phyloP scores from a whole-genome alignment of 2,888 invertebrate species.

The Hydrotaea cyrtoneurina region DNA sequence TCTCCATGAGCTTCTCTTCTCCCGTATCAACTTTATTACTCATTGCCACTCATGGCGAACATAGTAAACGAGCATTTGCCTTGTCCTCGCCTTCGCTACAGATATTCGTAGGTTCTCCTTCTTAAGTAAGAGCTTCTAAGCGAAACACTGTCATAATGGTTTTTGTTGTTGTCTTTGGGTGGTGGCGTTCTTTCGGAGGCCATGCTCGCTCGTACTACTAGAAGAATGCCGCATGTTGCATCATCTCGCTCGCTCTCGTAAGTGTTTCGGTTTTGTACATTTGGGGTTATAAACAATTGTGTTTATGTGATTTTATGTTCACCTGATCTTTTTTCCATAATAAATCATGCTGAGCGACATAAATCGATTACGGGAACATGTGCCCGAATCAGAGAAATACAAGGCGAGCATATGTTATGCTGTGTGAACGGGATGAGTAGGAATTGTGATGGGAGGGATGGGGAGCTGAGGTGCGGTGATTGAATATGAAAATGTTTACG shows the following conservation, averaged over 20 bases:
- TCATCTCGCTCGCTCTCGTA: not conserved
- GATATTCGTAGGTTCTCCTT: slow-evolving; percentile 4
- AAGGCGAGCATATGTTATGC: not conserved
- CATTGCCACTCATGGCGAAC: slow-evolving; percentile 39
- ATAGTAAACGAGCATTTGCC: too few species aligned
- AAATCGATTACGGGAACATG: slow-evolving; percentile 59
- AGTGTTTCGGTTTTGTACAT: slow-evolving; percentile 35
- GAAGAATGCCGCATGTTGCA: not conserved
- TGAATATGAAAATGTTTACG: too few species aligned
- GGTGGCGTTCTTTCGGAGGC: not conserved
- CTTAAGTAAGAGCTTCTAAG: not conserved
- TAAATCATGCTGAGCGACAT: slow-evolving; percentile 66
- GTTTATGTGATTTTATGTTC: slow-evolving; percentile 59
- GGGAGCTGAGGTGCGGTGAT: too few species aligned
- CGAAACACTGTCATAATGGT: slow-evolving; percentile 57
- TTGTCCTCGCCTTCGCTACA: not conserved
- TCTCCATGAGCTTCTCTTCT: not conserved
- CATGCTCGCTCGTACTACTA: slow-evolving; percentile 31
- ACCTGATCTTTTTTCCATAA: slow-evolving; percentile 58
- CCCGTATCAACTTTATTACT: slow-evolving; percentile 37
- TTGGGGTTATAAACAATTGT: slow-evolving; percentile 52
- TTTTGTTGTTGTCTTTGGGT: slow-evolving; percentile 4
- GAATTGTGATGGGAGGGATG: too few species aligned
- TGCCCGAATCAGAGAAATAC: not conserved
- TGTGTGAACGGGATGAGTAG: too few species aligned